Conservation (phyloP, 2,113 vertebrate species). For the Potamarius usumacintae region DNA sequence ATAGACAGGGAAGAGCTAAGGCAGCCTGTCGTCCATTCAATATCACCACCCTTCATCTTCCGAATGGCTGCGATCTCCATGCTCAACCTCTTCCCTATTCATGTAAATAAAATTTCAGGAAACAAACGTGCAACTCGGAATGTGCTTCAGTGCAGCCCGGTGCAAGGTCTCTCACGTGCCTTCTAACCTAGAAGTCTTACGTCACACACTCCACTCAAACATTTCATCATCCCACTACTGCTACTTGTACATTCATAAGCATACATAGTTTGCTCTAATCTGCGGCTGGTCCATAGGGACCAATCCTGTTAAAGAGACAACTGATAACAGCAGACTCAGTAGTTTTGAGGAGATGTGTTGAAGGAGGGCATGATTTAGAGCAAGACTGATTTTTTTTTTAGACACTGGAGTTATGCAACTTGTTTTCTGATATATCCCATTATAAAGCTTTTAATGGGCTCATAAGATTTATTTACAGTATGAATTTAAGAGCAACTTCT, state of each 20-base stretch:
- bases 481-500: background rate
- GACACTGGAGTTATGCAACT: background rate
- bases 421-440: background rate
- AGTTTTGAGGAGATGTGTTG: slow-evolving; percentile 26
- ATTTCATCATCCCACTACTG: slow-evolving; percentile 12
- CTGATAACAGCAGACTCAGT: slow-evolving; percentile 40
- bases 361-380: background rate
- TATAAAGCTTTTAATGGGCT: background rate
- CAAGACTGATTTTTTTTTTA: background rate
- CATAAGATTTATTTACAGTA: background rate
- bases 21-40: slow-evolving; percentile 59
- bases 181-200: slow-evolving; percentile 41
- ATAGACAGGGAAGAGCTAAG: slow-evolving; percentile 57
- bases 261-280: slow-evolving; percentile 48
- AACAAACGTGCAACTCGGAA: slow-evolving; percentile 47
- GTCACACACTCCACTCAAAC: slow-evolving; percentile 24
- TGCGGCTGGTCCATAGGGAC: slow-evolving; percentile 25
- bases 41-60: slow-evolving; percentile 62
- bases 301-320: slow-evolving; percentile 48
- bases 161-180: slow-evolving; percentile 21
- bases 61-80: slow-evolving; percentile 36
- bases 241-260: slow-evolving; percentile 30
- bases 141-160: slow-evolving; percentile 15
- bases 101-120: slow-evolving; percentile 52
- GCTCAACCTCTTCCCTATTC: slow-evolving; percentile 44